Evolutionary conservation across 2,888 invertebrate genomes (phyloP), one percentile per base, ranked within the genome.

Genomic region (Eugnorisma glareosa): DNA sequence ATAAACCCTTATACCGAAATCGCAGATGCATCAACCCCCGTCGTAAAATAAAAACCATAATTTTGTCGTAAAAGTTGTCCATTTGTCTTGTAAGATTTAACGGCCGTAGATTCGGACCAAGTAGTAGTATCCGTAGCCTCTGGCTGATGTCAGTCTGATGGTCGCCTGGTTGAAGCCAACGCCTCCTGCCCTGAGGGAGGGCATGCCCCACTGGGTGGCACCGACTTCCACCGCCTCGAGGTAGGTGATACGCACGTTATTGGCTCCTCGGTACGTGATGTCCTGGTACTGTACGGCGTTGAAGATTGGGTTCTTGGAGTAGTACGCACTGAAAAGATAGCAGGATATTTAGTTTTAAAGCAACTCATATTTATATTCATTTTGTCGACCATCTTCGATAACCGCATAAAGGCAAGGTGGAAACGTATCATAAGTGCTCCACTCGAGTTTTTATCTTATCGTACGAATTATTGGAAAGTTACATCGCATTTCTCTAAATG

Each of bases 91-190:
- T 43, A 35, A 54, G 13, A 43, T 43, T 87, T 91, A 94, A 51
- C 90, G 93, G 37, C 95, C 95, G 93, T 93, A 95, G 64, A 96
- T 88, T 15, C 94, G 93, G 3, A 95, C 81, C 0, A 89, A 79
- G 77, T 94, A 96, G 77, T 96, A 92, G 73, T 93, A 96, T 0
- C 96, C 96, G 28, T 92, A 93, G 0, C 95, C 93, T 3, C 91
- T 89, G 0, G 91, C 88, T 0, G 94, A 92, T n/a, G 94, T 92
- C 7, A 94, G 89, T 28, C 95, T 87, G 6, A 96, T 77, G 0
- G 94, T 94, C 0, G 90, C 94, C 37, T 93, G 93, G 75, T 86
- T 93, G 43, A 84, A 81, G 0, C 93, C 92, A 0, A 94, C 54
- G 0, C 95, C 95, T 2, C 93, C 93, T 0, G 37, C 84, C 0